Base-by-base conservation (phyloP, 2,888 invertebrate genomes). In the Cosmopolites sordidus region DNA sequence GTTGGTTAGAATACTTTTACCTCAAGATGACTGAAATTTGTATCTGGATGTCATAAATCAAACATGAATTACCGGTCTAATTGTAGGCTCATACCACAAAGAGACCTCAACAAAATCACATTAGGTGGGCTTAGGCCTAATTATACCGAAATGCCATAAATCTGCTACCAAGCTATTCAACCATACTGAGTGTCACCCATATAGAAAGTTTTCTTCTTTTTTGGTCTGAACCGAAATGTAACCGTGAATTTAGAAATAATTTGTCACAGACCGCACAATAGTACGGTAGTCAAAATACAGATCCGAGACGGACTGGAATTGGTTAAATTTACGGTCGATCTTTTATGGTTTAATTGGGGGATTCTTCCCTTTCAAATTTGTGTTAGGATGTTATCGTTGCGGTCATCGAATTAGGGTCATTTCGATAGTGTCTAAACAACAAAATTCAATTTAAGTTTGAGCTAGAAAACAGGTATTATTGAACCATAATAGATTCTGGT, bases 221-320 rank as follows among this genome's bases (percentile, higher is more conserved):
- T 33, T 4, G 11, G 12, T n/a, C n/a, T n/a, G n/a, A 12, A 5
- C 33, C 33, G 27, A 42, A 16, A 48, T 43, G 2, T 43, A 37
- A 39, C 51, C 14, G 40, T 38, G 30, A 37, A 38, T 49, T 38
- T 43, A 16, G 29, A 48, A 47, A 53, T 52, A 43, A 53, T 53
- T 53, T 48, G 52, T 53, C 52, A 53, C 48, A 29, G 52, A 53
- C 52, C 52, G 30, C 52, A 53, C 17, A 43, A 52, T 42, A 38
- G 47, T 29, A 33, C 52, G 18, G 52, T 53, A 53, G 52, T 53
- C 52, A 47, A 53, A 53, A 53, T 53, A 53, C 22, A 27, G 48
- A 15, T 38, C n/a, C 8, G 22, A 22, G 4, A 5, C 22, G 22
- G 4, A 22, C 22, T 33, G 33, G 33, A 12, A 12, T 12, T 12